Evolutionary conservation across 2,888 invertebrate species (phyloP), one percentile per base, ranked within the genome.

Genomic region (Metacarcinus magister): DNA sequence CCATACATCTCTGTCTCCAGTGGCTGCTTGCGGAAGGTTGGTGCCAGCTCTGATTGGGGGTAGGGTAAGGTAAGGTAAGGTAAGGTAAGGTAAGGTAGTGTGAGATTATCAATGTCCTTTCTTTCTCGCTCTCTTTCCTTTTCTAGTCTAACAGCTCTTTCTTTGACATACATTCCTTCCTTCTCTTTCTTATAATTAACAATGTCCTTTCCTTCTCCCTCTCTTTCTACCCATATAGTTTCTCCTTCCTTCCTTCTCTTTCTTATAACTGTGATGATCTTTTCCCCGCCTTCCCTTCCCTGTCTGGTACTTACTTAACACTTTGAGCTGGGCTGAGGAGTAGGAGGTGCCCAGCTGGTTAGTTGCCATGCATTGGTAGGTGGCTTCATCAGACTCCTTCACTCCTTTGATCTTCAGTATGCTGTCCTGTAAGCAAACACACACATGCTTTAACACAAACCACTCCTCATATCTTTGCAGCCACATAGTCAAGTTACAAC

Each of bases 331-430:
- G 0, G 98, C 99, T 7, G 99, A 99, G 0, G 99, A 99, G 97
- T 98, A 99, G 95, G 98, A 98, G 0, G 98, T 98, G 97, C 99
- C 99, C 13, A 99, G 98, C 97, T 99, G 98, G 98, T 99, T 99
- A 96, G 98, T 98, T 0, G 99, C 99, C 97, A 98, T 98, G 97
- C 99, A 99, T 97, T 99, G 99, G 97, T 99, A 99, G 99, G 99
- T 99, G 54, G 99, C 99, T 95, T 98, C 98, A 97, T 99, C 99
- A 97, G 98, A 98, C 95, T 98, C 98, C 67, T 94, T 96, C 28
- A 97, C 96, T 4, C 96, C 95, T 60, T 97, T 97, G 95, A 97
- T 97, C 28, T 97, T 97, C 44, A 97, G 94, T 90, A 97, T 97
- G 96, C 97, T 97, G 43, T 97, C 97, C 94, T 97, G 96, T 19